Percentiles rank a stretch among this genome's conserved stretches.
phyloP scores from a whole-genome alignment of 2,888 invertebrate genomes.

The Nomada hirtipes region DNA sequence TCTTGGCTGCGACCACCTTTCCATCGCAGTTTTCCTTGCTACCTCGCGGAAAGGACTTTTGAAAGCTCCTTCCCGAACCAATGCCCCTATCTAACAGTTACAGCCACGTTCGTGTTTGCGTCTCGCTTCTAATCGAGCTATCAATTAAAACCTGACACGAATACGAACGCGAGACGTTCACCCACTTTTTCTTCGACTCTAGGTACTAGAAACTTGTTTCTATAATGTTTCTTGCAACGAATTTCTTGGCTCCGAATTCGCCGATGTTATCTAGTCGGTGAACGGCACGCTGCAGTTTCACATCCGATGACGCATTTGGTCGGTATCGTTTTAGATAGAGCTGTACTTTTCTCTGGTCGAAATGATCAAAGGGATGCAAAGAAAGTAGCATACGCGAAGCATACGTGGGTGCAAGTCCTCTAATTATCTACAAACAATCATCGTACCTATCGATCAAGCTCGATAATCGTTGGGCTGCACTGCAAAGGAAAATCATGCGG shows the following conservation, averaged over 20 bases:
- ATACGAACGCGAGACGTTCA: conserved; percentile 25
- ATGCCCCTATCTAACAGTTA: background rate
- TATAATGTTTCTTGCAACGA: conserved; percentile 3
- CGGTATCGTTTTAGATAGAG: no score
- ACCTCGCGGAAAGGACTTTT: background rate
- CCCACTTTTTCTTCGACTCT: conserved; percentile 2
- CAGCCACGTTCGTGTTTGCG: conserved; percentile 24
- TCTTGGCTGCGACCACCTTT: background rate
- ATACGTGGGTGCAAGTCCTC: no score
- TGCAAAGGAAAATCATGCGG: no score
- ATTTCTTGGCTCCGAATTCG: background rate
- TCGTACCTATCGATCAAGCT: no score
- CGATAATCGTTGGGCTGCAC: no score
- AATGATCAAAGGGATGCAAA: no score
- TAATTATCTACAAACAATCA: no score
- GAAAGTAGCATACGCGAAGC: no score
- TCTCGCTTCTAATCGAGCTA: conserved; percentile 19
- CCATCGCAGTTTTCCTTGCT: background rate
- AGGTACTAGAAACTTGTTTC: background rate
- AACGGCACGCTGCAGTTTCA: no score
- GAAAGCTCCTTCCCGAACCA: conserved; percentile 12
- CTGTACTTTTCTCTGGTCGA: no score
- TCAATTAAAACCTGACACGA: conserved; percentile 33
- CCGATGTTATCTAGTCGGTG: no score
- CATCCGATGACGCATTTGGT: no score